Evolutionary conservation across 2,113 vertebrate genomes (phyloP).

Genomic region (Anolis sagrei): DNA sequence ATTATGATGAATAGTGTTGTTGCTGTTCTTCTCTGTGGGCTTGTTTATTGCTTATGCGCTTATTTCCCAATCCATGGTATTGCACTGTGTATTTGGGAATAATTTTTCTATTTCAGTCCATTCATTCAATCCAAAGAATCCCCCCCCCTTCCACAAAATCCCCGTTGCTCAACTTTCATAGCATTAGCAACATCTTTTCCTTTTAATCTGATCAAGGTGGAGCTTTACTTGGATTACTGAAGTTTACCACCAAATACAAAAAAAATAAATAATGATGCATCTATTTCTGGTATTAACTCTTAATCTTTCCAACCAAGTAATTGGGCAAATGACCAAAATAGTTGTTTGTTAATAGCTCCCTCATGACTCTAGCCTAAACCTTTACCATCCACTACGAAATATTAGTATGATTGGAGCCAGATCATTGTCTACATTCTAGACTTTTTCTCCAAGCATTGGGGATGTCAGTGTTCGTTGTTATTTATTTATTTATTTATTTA

Average conservation of each 20-base stretch:
- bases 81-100: not conserved
- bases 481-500: too few relatives aligned
- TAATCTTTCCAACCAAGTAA: not conserved
- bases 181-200: not conserved
- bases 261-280: not conserved
- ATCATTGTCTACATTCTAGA: not conserved
- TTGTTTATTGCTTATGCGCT: not conserved
- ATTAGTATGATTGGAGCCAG: not conserved
- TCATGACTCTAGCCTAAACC: not conserved
- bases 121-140: not conserved
- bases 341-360: not conserved
- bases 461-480: not conserved
- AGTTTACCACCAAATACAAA: not conserved
- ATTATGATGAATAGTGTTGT: slow-evolving; percentile 25
- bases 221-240: not conserved
- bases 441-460: not conserved
- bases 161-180: not conserved
- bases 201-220: not conserved
- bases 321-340: not conserved
- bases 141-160: not conserved
- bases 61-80: not conserved
- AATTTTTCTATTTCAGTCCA: not conserved
- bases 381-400: not conserved
- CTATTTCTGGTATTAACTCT: not conserved
- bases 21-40: not conserved